Base-by-base conservation (phyloP, 2,888 invertebrate genomes). In the Lacanobia wlatinum region DNA sequence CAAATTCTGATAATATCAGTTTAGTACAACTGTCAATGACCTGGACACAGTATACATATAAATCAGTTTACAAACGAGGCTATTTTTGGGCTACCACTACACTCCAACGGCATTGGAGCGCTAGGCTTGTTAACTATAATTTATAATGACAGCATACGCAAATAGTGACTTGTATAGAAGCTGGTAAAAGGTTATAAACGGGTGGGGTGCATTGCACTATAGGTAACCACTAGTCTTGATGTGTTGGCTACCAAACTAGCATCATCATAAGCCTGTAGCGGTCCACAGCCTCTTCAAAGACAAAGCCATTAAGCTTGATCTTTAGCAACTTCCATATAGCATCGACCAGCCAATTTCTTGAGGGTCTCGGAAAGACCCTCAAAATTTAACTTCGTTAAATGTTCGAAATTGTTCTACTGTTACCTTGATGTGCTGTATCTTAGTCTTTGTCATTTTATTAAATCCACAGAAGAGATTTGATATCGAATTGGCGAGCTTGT, bases 21-120 rank as follows among this genome's bases (percentile, higher is more conserved):
- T 34, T 75, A 50, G 12, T 52, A 14, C 12, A 40, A 14, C 48
- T 63, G 52, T 73, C 74, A 74, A 46, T 14, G 46, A 38, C 66
- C 74, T n/a, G 48, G 53, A 7, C 21, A 43, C 21, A n/a, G 63
- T 38, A 50, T 0, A 67, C 14, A 38, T 34, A 48, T 34, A 14
- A 38, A 62, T 48, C 34, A 67, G 66, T 62, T 38, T 23, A 23
- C 3, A 48, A 62, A 69, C 3, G 5, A 2, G 16, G 16, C 2
- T n/a, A 28, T 64, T 62, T 38, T 61, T 8, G 16, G 16, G 2
- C 46, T 5, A 46, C 28, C 10, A 9, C 18, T 59, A 4, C 14
- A 38, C n/a, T 56, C 10, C 18, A 56, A 16, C 18, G 14, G 53
- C 7, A 7, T 21, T 16, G 2, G 6, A n/a, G n/a, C 16, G 34